Conservation (phyloP, 1,140 invertebrate genomes). For the Zaprionus nigranus region DNA sequence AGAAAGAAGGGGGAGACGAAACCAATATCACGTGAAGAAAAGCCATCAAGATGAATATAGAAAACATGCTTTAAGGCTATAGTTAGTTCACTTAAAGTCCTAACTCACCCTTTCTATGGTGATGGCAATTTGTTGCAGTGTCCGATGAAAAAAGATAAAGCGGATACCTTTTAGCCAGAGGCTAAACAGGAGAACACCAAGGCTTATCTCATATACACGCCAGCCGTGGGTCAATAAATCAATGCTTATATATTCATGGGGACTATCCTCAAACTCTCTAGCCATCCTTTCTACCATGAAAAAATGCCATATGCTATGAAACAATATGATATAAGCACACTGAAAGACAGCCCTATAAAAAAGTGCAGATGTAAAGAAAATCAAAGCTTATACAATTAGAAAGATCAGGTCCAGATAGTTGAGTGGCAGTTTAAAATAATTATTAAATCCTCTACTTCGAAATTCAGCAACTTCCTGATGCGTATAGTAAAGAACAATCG, state of each 20-base stretch:
- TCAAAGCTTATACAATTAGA: slow-evolving; percentile 3
- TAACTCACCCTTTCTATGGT: slow-evolving; percentile 5
- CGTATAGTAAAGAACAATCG: slow-evolving; percentile 16
- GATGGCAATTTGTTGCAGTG: neutral
- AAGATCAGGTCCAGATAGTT: slow-evolving; percentile 23
- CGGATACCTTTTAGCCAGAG: slow-evolving; percentile 14
- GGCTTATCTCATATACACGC: neutral
- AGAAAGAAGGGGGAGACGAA: too few species aligned
- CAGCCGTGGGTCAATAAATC: slow-evolving; percentile 11
- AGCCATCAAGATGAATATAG: neutral
- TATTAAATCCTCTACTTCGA: neutral
- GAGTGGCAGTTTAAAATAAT: neutral
- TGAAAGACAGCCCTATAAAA: too few species aligned
- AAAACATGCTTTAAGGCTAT: neutral
- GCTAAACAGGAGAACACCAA: neutral
- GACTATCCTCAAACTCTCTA: neutral
- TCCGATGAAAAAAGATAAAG: slow-evolving; percentile 11
- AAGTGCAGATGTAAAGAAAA: neutral
- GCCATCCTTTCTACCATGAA: neutral
- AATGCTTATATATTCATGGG: slow-evolving; percentile 6
- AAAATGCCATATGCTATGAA: slow-evolving; percentile 20
- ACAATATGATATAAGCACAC: neutral
- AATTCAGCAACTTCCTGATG: slow-evolving; percentile 15
- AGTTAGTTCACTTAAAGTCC: neutral
- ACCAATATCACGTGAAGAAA: neutral